phyloP scores from a whole-genome alignment of 2,888 invertebrate species.

The Hemaris fuciformis region DNA sequence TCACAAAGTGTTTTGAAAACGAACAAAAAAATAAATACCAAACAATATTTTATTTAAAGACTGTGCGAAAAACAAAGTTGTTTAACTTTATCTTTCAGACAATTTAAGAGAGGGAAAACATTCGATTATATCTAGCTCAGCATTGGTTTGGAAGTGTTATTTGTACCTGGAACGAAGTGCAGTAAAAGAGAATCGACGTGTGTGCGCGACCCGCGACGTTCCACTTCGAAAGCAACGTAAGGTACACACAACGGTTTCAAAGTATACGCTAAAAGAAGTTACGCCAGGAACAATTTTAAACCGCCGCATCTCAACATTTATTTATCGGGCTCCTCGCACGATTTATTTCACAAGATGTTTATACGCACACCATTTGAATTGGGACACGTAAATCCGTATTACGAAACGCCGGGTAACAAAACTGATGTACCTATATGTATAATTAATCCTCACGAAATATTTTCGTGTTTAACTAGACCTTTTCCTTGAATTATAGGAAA shows the following conservation, averaged over 20 bases:
- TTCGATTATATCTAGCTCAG: slow-evolving; percentile 62
- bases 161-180: slow-evolving; percentile 46
- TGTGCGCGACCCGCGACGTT: slow-evolving; percentile 22
- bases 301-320: slow-evolving; percentile 16
- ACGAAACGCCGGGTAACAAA: not conserved
- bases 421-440: not conserved
- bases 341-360: slow-evolving; percentile 5
- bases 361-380: not conserved
- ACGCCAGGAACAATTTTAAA: slow-evolving; percentile 35
- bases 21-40: not conserved
- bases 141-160: slow-evolving; percentile 57
- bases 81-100: slow-evolving; percentile 14
- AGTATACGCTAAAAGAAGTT: slow-evolving; percentile 34
- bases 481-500: no score
- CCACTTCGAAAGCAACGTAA: slow-evolving; percentile 19
- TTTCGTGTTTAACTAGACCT: not conserved
- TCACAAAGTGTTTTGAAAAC: not conserved
- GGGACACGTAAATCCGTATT: slow-evolving; percentile 2
- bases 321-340: not conserved
- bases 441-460: not conserved
- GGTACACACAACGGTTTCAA: slow-evolving; percentile 22
- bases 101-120: slow-evolving; percentile 28
- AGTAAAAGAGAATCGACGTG: slow-evolving; percentile 52
- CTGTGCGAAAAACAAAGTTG: not conserved
- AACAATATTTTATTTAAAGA: not conserved